Evolutionary conservation across 1,140 invertebrate species (phyloP).

Genomic region (Zaprionus tsacasi): DNA sequence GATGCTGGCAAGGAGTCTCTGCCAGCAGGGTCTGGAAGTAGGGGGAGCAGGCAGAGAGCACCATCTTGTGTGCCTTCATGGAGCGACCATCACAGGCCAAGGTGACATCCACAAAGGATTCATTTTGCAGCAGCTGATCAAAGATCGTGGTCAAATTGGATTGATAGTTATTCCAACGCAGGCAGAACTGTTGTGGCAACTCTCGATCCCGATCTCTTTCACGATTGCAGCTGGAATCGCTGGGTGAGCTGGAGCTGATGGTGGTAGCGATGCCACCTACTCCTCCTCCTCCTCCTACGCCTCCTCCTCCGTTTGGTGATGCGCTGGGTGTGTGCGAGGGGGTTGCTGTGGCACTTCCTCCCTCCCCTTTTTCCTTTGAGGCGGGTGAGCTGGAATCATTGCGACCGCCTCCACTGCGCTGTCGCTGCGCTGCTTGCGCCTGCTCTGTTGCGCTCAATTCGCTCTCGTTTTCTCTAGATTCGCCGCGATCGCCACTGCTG

Average conservation of each 20-base stretch:
- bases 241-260: conserved; percentile 23
- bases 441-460: conserved; percentile 48
- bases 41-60: conserved; percentile 95
- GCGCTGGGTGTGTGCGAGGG: conserved; percentile 20
- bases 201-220: not conserved
- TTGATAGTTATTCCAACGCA: conserved; percentile 98
- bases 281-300: too few relatives aligned
- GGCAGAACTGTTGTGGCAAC: conserved; percentile 88
- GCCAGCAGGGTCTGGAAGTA: conserved; percentile 96
- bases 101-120: conserved; percentile 96
- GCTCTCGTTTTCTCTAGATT: conserved; percentile 35
- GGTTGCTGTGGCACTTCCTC: conserved; percentile 1
- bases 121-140: conserved; percentile 94
- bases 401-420: conserved; percentile 57
- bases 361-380: conserved; percentile 22
- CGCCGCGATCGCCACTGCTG: conserved; percentile 16
- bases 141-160: conserved; percentile 95
- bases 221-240: conserved; percentile 26
- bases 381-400: not conserved
- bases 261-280: not conserved
- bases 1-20: conserved; percentile 95
- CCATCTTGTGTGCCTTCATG: conserved; percentile 96
- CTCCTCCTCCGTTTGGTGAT: conserved; percentile 2
- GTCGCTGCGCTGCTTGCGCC: conserved; percentile 60
- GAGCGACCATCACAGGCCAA: conserved; percentile 95